A percentile compares a stretch with the other conserved stretches of the same genome.
Evolutionary conservation across 2,113 vertebrate species (phyloP).

Genomic region (Thunnus thynnus): DNA sequence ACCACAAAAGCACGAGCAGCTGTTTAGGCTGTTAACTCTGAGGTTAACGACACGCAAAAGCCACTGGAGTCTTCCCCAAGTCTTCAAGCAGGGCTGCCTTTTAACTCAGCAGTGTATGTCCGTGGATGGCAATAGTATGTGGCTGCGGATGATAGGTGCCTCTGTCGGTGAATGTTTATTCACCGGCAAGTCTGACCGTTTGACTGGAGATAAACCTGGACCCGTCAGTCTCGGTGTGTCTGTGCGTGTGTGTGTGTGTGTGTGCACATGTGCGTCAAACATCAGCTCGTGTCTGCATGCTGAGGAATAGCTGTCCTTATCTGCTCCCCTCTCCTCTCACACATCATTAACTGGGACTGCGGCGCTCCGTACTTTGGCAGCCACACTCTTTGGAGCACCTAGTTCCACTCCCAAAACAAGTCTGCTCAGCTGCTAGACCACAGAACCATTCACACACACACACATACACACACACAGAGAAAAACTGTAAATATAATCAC

Average conservation of each 20-base stretch:
- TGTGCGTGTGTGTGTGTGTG: slow-evolving; percentile 7
- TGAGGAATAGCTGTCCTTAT: slow-evolving; percentile 71
- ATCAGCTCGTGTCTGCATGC: slow-evolving; percentile 46
- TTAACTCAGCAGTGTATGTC: slow-evolving; percentile 72
- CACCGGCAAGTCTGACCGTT: slow-evolving; percentile 60
- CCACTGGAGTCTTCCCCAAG: slow-evolving; percentile 66
- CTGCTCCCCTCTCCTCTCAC: slow-evolving; percentile 67
- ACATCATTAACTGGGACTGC: slow-evolving; percentile 75
- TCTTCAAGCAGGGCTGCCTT: slow-evolving; percentile 68
- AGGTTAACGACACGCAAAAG: slow-evolving; percentile 79
- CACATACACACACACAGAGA: not conserved
- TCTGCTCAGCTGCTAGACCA: slow-evolving; percentile 51
- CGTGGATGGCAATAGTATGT: slow-evolving; percentile 62
- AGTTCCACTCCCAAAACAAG: slow-evolving; percentile 44
- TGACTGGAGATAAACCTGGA: slow-evolving; percentile 76
- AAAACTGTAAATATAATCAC: slow-evolving; percentile 63
- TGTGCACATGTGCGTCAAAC: slow-evolving; percentile 40
- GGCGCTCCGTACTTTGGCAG: slow-evolving; percentile 61
- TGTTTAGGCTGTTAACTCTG: slow-evolving; percentile 78
- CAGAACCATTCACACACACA: slow-evolving; percentile 27
- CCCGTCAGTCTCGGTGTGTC: slow-evolving; percentile 60
- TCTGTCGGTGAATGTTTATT: slow-evolving; percentile 67
- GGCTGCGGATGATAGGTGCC: slow-evolving; percentile 68
- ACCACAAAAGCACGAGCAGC: slow-evolving; percentile 77
- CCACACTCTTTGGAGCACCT: slow-evolving; percentile 59